phyloP scores from a whole-genome alignment of 2,113 vertebrate species.

The Crotophaga sulcirostris region DNA sequence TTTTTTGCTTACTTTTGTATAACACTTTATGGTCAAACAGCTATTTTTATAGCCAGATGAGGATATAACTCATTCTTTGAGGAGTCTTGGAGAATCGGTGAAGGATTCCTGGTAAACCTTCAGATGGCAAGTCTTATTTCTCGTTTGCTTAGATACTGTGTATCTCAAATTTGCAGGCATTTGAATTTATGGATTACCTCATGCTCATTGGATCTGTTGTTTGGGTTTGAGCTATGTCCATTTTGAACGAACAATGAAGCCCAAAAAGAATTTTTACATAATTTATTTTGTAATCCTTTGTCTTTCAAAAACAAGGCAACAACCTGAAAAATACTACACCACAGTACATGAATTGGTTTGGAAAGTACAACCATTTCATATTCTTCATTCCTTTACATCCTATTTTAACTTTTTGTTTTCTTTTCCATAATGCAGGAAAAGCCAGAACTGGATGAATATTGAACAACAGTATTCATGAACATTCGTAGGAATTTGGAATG shows the following conservation, averaged over 20 bases:
- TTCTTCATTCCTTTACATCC: background rate
- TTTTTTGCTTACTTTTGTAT: slow-evolving; percentile 57
- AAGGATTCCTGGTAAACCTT: slow-evolving; percentile 45
- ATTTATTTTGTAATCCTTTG: background rate
- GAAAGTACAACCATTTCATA: background rate
- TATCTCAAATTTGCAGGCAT: background rate
- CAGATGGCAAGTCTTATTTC: background rate
- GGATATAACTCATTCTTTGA: slow-evolving; percentile 45
- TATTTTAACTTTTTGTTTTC: slow-evolving; percentile 18
- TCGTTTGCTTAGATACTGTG: background rate
- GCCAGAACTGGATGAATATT: slow-evolving; percentile 12
- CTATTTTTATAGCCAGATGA: slow-evolving; percentile 55
- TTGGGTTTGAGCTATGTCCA: background rate
- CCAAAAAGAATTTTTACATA: background rate
- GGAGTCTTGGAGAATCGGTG: background rate
- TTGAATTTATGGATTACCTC: background rate
- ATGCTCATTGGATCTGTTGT: background rate
- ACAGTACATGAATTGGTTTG: background rate
- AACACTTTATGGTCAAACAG: slow-evolving; percentile 39
- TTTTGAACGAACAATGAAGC: background rate
- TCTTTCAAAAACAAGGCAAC: background rate
- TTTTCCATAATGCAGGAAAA: slow-evolving; percentile 4
- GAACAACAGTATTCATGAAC: slow-evolving; percentile 50
- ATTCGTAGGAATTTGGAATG: slow-evolving; percentile 50
- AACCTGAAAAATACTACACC: background rate